These are phyloP conservation scores for Tapirus terrestris DNA, from an alignment of 2,113 vertebrate species.

Conservation along the genomic window DNA sequence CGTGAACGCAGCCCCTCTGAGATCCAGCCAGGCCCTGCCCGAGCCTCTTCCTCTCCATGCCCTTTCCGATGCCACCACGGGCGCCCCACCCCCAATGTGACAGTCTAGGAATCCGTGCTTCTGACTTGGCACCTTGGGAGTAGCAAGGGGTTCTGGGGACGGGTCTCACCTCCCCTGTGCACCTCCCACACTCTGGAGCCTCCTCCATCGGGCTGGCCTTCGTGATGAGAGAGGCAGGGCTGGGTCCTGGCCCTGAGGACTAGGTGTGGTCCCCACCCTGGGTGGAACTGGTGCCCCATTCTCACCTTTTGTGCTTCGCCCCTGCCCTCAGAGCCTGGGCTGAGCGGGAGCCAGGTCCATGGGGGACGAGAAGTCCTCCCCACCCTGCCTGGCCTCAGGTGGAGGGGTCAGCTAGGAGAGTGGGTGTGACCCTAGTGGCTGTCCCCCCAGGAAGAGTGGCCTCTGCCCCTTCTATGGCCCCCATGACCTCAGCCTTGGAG, in stretches of 20 bases:
- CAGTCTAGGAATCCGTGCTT: neutral
- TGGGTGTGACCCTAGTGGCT: neutral
- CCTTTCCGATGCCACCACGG: neutral
- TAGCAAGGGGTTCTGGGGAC: neutral
- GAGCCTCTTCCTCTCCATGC: neutral
- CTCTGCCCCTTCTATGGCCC: neutral
- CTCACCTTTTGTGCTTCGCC: neutral
- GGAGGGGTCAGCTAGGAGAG: neutral
- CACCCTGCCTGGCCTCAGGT: neutral
- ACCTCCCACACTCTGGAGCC: neutral
- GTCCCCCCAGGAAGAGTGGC: neutral
- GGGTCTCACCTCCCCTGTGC: neutral
- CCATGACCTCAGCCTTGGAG: neutral
- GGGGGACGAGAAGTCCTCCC: neutral
- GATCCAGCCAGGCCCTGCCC: neutral
- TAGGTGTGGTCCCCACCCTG: neutral
- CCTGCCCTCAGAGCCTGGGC: neutral
- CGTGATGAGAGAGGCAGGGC: neutral
- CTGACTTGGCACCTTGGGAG: neutral
- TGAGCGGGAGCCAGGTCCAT: neutral
- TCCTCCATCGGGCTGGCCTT: neutral
- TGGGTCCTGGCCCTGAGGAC: no score
- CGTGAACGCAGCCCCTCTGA: neutral
- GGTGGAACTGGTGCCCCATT: neutral
- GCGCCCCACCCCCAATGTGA: accelerated